Percentiles rank a stretch among this genome's conserved stretches.
phyloP scores from a whole-genome alignment of 1,140 invertebrate species.

The Drosophila lini region DNA sequence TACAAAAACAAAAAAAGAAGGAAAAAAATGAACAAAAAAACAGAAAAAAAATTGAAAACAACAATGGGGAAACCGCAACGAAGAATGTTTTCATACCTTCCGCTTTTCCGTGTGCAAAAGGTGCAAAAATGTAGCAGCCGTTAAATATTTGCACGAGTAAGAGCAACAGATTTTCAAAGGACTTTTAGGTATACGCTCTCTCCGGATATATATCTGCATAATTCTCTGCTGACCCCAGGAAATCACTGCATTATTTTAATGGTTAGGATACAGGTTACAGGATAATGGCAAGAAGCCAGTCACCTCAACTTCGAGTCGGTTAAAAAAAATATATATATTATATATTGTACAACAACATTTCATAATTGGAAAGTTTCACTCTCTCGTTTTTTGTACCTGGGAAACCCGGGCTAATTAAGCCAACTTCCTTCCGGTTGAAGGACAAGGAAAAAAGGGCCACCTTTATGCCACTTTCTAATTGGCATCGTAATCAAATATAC shows the following conservation, averaged over 20 bases:
- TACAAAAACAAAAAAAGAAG: not conserved
- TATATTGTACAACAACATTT: slow-evolving; percentile 13
- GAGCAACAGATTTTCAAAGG: slow-evolving; percentile 70
- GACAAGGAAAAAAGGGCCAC: slow-evolving; percentile 20
- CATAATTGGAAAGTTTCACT: slow-evolving; percentile 73
- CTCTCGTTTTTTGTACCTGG: not conserved
- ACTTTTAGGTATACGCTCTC: slow-evolving; percentile 4
- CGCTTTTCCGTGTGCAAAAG: slow-evolving; percentile 39
- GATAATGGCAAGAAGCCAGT: slow-evolving; percentile 1
- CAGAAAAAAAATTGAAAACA: slow-evolving; percentile 62
- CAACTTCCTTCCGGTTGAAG: slow-evolving; percentile 43
- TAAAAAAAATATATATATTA: slow-evolving; percentile 21
- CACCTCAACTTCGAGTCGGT: not conserved
- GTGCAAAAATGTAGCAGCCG: slow-evolving; percentile 80
- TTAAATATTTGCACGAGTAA: slow-evolving; percentile 78
- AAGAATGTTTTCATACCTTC: slow-evolving; percentile 81
- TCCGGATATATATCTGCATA: slow-evolving; percentile 44
- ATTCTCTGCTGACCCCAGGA: slow-evolving; percentile 65
- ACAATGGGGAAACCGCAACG: slow-evolving; percentile 75
- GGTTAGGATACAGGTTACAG: slow-evolving; percentile 30
- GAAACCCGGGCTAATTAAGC: slow-evolving; percentile 53
- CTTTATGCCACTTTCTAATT: slow-evolving; percentile 50
- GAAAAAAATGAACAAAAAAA: not conserved
- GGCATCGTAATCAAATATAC: slow-evolving; percentile 76
- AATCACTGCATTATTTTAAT: slow-evolving; percentile 80